Conservation (phyloP, 1,140 invertebrate species). For the Drosophila saltans region DNA sequence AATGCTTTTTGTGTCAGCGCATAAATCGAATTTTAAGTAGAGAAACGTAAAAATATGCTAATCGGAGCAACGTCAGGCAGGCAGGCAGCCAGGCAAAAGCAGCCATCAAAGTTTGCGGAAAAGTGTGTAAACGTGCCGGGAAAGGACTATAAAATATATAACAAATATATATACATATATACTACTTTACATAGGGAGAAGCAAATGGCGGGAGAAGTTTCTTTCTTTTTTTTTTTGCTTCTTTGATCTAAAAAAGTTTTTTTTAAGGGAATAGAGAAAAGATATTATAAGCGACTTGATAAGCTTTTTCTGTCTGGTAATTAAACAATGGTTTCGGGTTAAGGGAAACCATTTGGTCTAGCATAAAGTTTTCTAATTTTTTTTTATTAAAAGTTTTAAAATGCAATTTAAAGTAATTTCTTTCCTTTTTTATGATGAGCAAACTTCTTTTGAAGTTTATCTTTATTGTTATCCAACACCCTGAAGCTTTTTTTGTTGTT, state of each 20-base stretch:
- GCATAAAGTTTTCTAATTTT: conserved; percentile 4
- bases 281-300: not conserved
- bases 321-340: not conserved
- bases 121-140: conserved; percentile 48
- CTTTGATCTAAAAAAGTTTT: conserved; percentile 28
- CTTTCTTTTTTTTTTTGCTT: conserved; percentile 1
- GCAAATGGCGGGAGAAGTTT: not conserved
- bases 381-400: not conserved
- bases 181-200: not conserved
- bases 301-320: conserved; percentile 17
- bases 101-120: conserved; percentile 43
- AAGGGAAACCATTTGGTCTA: not conserved
- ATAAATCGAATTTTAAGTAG: conserved; percentile 62
- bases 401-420: not conserved
- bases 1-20: conserved; percentile 57
- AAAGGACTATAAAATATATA: not conserved
- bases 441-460: conserved; percentile 1
- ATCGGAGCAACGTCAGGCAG: conserved; percentile 29
- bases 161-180: not conserved
- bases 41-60: conserved; percentile 49
- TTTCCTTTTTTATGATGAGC: not conserved
- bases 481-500: not conserved
- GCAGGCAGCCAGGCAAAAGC: not conserved
- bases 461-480: not conserved
- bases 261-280: not conserved